Percentiles rank a stretch among this genome's conserved stretches.
Evolutionary conservation across 2,113 vertebrate genomes (phyloP).

Genomic region (Paracanthobrama guichenoti): DNA sequence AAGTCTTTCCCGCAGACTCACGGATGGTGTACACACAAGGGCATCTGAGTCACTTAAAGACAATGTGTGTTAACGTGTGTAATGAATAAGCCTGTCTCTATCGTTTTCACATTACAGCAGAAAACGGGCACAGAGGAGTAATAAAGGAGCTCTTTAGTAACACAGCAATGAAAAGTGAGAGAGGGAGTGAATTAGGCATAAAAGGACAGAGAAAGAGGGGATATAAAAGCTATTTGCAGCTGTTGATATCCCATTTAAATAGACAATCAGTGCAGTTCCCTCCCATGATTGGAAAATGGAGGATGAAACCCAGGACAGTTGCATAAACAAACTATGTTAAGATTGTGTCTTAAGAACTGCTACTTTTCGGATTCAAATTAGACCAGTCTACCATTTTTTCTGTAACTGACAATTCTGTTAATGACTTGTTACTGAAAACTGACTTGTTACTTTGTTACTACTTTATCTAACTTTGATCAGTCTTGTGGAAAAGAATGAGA

Average conservation of each 20-base stretch:
- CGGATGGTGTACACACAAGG: not conserved
- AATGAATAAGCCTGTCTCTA: constrained; percentile 8
- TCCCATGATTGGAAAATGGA: not conserved
- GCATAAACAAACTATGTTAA: too few relatives aligned
- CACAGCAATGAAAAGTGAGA: not conserved
- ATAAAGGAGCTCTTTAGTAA: constrained; percentile 41
- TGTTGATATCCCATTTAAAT: not conserved
- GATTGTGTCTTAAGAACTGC: too few relatives aligned
- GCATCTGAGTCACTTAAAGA: not conserved
- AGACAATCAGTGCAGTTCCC: not conserved
- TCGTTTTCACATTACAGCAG: constrained; percentile 21
- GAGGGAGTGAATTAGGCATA: not conserved
- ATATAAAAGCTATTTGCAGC: constrained; percentile 1
- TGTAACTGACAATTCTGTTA: too few relatives aligned
- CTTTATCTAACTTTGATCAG: too few relatives aligned
- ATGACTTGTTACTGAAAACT: too few relatives aligned
- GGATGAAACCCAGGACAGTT: not conserved
- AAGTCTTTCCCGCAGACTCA: constrained; percentile 6
- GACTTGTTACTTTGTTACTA: too few relatives aligned
- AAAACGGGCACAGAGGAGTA: constrained; percentile 19
- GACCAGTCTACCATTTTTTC: too few relatives aligned
- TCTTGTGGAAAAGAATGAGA: too few relatives aligned
- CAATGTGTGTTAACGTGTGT: not conserved
- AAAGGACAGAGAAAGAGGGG: not conserved
- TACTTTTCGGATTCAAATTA: too few relatives aligned